Conservation (phyloP, 2,113 vertebrate genomes). For the Pogonocichla stellata region DNA sequence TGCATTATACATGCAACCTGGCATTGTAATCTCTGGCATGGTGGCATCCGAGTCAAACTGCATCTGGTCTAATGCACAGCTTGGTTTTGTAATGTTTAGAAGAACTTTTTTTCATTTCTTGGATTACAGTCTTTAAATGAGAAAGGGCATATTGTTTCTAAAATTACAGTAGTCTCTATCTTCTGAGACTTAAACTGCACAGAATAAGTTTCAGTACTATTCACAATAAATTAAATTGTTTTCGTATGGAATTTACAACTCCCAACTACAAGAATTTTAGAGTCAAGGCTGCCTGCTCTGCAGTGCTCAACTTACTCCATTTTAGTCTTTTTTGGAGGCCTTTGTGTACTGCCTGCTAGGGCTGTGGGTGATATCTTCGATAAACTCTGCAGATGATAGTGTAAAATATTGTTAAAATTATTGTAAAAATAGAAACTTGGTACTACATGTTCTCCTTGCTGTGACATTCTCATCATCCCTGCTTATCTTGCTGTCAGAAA, state of each 20-base stretch:
- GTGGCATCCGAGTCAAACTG: background rate
- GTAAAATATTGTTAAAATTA: constrained; percentile 5
- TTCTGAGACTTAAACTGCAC: background rate
- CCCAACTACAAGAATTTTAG: background rate
- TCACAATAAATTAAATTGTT: background rate
- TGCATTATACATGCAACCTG: background rate
- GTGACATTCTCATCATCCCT: background rate
- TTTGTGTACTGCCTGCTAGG: background rate
- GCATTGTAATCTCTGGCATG: background rate
- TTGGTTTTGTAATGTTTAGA: background rate
- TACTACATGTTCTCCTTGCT: constrained; percentile 8
- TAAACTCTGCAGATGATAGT: background rate
- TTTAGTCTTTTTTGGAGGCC: background rate
- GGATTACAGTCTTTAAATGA: background rate
- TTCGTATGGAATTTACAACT: background rate
- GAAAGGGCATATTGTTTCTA: background rate
- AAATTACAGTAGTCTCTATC: background rate
- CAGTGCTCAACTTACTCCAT: background rate
- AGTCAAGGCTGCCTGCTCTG: background rate
- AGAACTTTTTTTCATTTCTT: background rate
- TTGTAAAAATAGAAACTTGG: constrained; percentile 12
- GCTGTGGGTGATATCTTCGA: background rate
- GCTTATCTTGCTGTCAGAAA: constrained; percentile 23
- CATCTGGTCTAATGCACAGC: background rate
- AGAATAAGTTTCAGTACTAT: background rate